These are phyloP conservation scores for Ashinkailepas kermadecensis DNA, from an alignment of 2,888 invertebrate genomes.

Conservation along the genomic window DNA sequence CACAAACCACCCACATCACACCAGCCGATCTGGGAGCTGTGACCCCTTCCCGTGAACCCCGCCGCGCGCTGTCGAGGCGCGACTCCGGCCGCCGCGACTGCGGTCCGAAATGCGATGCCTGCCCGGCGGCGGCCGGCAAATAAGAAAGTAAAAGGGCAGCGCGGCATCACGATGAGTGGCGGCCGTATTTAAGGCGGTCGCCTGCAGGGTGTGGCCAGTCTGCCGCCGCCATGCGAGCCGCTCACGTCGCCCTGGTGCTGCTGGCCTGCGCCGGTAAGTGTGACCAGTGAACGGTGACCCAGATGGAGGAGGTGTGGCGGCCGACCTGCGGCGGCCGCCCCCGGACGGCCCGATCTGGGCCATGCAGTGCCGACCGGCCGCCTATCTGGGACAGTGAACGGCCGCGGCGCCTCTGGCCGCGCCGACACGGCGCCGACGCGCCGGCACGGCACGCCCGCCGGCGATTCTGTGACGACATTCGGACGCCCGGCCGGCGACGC, in stretches of 20 bases:
- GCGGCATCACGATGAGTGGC: not conserved
- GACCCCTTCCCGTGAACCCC: too few relatives aligned
- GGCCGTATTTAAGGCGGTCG: slow-evolving; percentile 12
- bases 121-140: not conserved
- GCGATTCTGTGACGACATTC: too few relatives aligned
- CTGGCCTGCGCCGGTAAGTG: slow-evolving; percentile 11
- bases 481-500: too few relatives aligned
- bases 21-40: too few relatives aligned
- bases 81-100: not conserved
- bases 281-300: not conserved
- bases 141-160: slow-evolving; percentile 2
- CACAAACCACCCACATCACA: too few relatives aligned
- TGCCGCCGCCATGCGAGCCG: slow-evolving; percentile 11
- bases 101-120: not conserved
- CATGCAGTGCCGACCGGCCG: not conserved
- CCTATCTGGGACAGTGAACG: not conserved
- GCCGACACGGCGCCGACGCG: too few relatives aligned
- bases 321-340: not conserved
- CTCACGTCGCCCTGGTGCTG: not conserved
- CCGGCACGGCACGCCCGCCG: too few relatives aligned
- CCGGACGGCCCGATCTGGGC: not conserved
- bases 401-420: too few relatives aligned
- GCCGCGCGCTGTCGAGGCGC: too few relatives aligned
- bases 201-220: not conserved
- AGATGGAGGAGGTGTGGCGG: not conserved